Conservation (phyloP, 1,140 invertebrate species). For the Tribolium castaneum region DNA sequence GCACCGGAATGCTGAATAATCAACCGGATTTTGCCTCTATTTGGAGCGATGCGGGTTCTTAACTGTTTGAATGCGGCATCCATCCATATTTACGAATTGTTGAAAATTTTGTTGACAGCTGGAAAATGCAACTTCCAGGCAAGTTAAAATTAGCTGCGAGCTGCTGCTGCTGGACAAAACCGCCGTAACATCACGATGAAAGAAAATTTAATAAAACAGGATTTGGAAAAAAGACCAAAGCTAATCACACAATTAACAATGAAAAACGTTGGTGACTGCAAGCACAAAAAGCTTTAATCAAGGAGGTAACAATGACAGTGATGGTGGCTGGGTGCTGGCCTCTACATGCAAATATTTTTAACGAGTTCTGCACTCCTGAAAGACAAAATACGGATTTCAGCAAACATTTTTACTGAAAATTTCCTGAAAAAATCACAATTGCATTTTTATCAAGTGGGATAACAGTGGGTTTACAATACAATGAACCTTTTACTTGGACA, state of each 20-base stretch:
- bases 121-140: neutral
- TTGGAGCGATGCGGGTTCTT: neutral
- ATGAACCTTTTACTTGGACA: too few species aligned
- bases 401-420: neutral
- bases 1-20: too few species aligned
- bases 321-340: neutral
- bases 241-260: neutral
- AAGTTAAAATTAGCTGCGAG: neutral
- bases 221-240: neutral
- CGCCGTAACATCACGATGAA: neutral
- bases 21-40: neutral
- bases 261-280: neutral
- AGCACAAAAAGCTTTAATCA: neutral
- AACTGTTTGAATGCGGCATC: neutral
- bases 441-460: too few species aligned
- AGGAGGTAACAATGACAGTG: neutral
- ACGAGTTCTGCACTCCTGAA: neutral
- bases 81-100: neutral
- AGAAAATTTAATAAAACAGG: neutral
- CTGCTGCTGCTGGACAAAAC: neutral
- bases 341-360: neutral
- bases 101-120: neutral
- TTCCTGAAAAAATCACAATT: too few species aligned
- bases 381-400: neutral
- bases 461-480: too few species aligned